These are phyloP conservation scores for Xiphophorus hellerii DNA, from an alignment of 2,113 vertebrate genomes.

Conservation along the genomic window DNA sequence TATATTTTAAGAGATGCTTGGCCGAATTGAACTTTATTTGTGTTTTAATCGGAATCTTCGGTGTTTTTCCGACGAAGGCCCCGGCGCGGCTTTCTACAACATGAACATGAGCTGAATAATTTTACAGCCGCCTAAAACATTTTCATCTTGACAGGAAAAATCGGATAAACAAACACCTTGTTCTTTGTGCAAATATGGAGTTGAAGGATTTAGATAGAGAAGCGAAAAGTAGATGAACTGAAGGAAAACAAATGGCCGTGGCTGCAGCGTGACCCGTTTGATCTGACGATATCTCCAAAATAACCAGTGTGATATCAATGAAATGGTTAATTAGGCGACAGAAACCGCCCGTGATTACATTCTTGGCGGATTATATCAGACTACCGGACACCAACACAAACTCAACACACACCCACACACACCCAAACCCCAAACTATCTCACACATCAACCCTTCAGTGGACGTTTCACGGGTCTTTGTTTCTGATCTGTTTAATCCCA, in stretches of 20 bases:
- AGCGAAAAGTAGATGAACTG: background rate
- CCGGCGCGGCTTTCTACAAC: too few species aligned
- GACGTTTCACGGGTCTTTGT: slow-evolving; percentile 81
- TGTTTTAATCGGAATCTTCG: background rate
- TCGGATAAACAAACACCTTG: background rate
- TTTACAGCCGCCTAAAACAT: background rate
- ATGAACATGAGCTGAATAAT: too few species aligned
- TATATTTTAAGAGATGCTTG: background rate
- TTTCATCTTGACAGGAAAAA: background rate
- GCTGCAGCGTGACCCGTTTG: slow-evolving; percentile 31
- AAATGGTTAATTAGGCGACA: slow-evolving; percentile 77
- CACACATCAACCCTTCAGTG: slow-evolving; percentile 11
- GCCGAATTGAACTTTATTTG: background rate
- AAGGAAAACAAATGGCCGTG: background rate
- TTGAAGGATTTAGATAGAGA: background rate
- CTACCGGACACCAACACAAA: slow-evolving; percentile 42
- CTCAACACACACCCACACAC: background rate
- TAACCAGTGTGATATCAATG: slow-evolving; percentile 64
- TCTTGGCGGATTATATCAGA: slow-evolving; percentile 78
- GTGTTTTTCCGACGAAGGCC: background rate
- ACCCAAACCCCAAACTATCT: background rate
- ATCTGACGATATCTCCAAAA: slow-evolving; percentile 62
- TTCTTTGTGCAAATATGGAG: background rate
- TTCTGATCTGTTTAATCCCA: slow-evolving; percentile 82
- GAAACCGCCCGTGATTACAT: slow-evolving; percentile 79